Percentiles rank a stretch among this genome's conserved stretches.
These are phyloP conservation scores for Premnoplex brunnescens DNA, from an alignment of 2,797 vertebrate species.

Conservation along the genomic window DNA sequence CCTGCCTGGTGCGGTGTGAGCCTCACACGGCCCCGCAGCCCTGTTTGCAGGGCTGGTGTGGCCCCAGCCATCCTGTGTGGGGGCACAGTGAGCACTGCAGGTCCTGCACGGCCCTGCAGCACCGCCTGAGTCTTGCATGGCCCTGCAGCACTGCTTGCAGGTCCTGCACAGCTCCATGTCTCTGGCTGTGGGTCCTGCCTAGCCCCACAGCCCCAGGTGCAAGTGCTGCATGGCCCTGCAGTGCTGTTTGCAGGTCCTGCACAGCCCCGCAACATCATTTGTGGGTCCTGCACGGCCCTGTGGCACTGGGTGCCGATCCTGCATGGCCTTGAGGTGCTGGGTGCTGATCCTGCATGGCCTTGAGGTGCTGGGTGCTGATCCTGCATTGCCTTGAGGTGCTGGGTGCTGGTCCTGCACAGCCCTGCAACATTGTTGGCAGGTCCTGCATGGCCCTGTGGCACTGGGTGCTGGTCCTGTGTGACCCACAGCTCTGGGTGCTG, in stretches of 20 bases:
- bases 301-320: background rate
- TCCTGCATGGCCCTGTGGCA: background rate
- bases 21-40: rapidly evolving
- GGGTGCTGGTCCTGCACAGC: background rate
- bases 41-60: background rate
- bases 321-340: background rate
- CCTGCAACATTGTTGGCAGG: background rate
- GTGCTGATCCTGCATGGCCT: no score
- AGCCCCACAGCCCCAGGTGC: background rate
- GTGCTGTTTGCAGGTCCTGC: background rate
- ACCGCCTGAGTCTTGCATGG: no score
- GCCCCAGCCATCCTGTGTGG: rapidly evolving
- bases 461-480: background rate
- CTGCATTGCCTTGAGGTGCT: no score
- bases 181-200: background rate
- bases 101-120: no score
- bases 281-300: background rate
- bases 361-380: no score
- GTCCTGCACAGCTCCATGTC: background rate
- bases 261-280: rapidly evolving
- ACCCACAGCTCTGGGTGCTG: background rate
- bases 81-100: background rate
- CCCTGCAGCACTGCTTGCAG: no score
- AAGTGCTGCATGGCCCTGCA: background rate
- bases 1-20: background rate